Base-by-base conservation (phyloP, 2,113 vertebrate species). In the Nestor notabilis region DNA sequence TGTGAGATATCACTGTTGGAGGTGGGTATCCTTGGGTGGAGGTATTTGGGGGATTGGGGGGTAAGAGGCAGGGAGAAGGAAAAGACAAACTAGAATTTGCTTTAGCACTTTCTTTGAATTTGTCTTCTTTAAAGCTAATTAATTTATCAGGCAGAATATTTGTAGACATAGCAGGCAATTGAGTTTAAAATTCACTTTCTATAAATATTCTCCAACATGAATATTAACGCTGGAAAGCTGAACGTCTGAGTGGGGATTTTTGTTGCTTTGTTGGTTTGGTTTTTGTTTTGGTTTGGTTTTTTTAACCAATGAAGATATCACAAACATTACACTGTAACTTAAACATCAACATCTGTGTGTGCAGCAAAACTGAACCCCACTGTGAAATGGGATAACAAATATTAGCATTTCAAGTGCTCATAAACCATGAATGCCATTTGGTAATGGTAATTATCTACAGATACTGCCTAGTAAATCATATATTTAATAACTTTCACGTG, bases 371-470 rank as follows among this genome's bases (percentile, higher is more conserved):
- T 9, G 46, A 93, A 7, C 18, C 50, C 47, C 31, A 7, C n/a
- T 18, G 55, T 24, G 85, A 47, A 44, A 44, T 2, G 15, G 68
- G 37, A 46, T 44, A 85, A 68, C 31, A 71, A 92, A 64, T 88
- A 91, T 60, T 79, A 76, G 41, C 70, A 68, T 85, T 88, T 89
- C 71, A 94, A 72, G 79, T 77, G 86, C 76, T 92, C 69, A 33
- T 81, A 89, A 92, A 84, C 68, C 83, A 58, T 2, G 3, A 65
- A 43, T 65, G 31, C 13, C 10, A 6, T 77, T 77, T 65, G 90
- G 77, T 77, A 92, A 92, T 92, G 70, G 55, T 71, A 78, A 85
- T 95, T 91, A 93, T 60, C 46, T 55, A 58, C 35, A 37, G 76
- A 58, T 28, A 47, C 69, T 79, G 41, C 27, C 63, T 23, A 50